Base-by-base conservation (phyloP, 1,140 invertebrate genomes). In the Micrasema minimum region DNA sequence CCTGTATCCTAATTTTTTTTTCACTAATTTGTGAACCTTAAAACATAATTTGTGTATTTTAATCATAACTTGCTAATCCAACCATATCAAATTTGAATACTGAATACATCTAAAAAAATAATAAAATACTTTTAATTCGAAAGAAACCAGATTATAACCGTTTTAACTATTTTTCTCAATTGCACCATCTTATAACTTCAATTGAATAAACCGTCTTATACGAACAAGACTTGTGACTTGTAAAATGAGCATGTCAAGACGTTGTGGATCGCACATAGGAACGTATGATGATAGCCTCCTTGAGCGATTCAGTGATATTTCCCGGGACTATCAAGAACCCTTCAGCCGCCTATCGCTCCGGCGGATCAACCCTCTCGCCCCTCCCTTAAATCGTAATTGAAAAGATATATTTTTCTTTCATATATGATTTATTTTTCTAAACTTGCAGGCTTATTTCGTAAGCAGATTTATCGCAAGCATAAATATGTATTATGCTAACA, bases 211-310 rank as follows among this genome's bases (percentile, higher is more conserved):
- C n/a, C n/a, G n/a, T n/a, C n/a, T n/a, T n/a, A n/a, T n/a, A n/a
- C n/a, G n/a, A n/a, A n/a, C n/a, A n/a, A n/a, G n/a, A n/a, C 68
- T 69, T 55, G 71, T 62, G 64, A 74, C 72, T 71, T 74, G 72
- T 72, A 69, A 72, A 75, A 75, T 69, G 73, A 75, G 66, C 73
- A 72, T 72, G 73, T 72, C 73, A 75, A 72, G 70, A 71, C 53
- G 69, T 35, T 75, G 69, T 69, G 69, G 69, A 55, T 62, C 20
- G 50, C 45, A 62, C 69, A 38, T 57, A 41, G 55, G 53, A 48
- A 53, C 46, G 61, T 74, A 71, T 71, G 59, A 61, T 61, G 55
- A 69, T 69, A 37, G 38, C 22, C 31, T 55, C 50, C n/a, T 45
- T 66, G 50, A 66, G 48, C 37, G 48, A 66, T 51, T 66, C 20